Percentiles rank a stretch among this genome's conserved stretches.
Evolutionary conservation across 2,797 vertebrate genomes (phyloP).

Genomic region (Zenarchopterus dispar): DNA sequence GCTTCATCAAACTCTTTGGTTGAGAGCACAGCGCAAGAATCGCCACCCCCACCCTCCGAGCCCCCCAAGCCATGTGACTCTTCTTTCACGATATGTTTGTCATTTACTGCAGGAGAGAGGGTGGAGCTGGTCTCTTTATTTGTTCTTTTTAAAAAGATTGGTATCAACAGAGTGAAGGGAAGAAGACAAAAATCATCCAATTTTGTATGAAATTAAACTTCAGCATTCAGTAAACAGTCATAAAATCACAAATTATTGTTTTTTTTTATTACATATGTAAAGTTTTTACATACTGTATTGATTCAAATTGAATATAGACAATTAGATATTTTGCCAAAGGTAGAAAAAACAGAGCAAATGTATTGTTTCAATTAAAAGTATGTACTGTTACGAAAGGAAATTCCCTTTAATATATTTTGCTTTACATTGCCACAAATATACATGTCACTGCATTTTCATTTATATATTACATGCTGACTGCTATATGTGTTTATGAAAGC

Average conservation of each 20-base stretch:
- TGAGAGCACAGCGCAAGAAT: slow-evolving; percentile 57
- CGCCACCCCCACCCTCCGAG: neutral
- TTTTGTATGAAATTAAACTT: neutral
- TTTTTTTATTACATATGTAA: slow-evolving; percentile 52
- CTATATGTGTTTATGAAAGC: slow-evolving; percentile 49
- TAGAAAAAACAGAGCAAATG: slow-evolving; percentile 41
- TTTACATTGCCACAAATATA: slow-evolving; percentile 68
- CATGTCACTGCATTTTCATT: slow-evolving; percentile 67
- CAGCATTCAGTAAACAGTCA: neutral
- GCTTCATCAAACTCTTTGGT: slow-evolving; percentile 92
- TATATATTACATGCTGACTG: slow-evolving; percentile 53
- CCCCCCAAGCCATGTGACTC: slow-evolving; percentile 32
- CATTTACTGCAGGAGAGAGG: slow-evolving; percentile 47
- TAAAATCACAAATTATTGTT: slow-evolving; percentile 37
- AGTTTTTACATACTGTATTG: slow-evolving; percentile 49
- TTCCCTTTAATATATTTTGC: slow-evolving; percentile 79
- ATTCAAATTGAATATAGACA: slow-evolving; percentile 48
- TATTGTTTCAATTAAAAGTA: slow-evolving; percentile 47
- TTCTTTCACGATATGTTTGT: slow-evolving; percentile 27
- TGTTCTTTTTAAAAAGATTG: slow-evolving; percentile 34
- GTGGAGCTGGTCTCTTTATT: slow-evolving; percentile 71
- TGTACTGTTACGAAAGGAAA: slow-evolving; percentile 46
- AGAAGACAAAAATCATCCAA: neutral
- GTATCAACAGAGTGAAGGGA: slow-evolving; percentile 8
- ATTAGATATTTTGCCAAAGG: slow-evolving; percentile 57